phyloP scores from a whole-genome alignment of 2,888 invertebrate genomes.

The Drosophila emarginata region DNA sequence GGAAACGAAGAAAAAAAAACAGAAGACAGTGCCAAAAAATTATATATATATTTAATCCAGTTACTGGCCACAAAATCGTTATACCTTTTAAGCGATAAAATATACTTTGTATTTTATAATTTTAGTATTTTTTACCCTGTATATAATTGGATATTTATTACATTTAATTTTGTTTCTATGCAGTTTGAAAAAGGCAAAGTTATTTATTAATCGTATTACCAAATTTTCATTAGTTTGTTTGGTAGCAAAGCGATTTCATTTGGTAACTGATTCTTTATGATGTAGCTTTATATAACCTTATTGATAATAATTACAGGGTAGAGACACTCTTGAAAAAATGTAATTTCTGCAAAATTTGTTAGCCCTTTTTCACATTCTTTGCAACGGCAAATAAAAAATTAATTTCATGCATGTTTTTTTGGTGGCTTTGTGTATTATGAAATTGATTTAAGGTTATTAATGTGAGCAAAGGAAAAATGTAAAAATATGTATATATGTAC shows the following conservation, averaged over 20 bases:
- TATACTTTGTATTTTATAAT: background rate
- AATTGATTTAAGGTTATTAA: slow-evolving; percentile 80
- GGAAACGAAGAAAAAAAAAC: background rate
- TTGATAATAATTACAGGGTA: slow-evolving; percentile 11
- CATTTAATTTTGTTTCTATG: too few species aligned
- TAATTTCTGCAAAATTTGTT: slow-evolving; percentile 74
- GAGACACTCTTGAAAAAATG: slow-evolving; percentile 56
- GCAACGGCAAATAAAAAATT: slow-evolving; percentile 73
- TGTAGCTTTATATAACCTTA: background rate
- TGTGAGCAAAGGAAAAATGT: slow-evolving; percentile 47
- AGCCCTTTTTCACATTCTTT: slow-evolving; percentile 52
- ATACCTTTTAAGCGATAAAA: background rate
- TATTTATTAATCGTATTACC: too few species aligned
- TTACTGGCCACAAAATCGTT: background rate
- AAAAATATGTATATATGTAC: slow-evolving; percentile 2
- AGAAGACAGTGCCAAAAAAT: background rate
- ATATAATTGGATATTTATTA: too few species aligned
- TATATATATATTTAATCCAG: background rate
- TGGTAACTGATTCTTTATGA: too few species aligned
- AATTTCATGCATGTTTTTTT: slow-evolving; percentile 78
- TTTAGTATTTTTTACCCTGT: too few species aligned
- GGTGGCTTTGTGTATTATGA: slow-evolving; percentile 53
- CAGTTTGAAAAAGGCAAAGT: too few species aligned
- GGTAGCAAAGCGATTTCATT: too few species aligned
- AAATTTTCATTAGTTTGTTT: too few species aligned